Conservation (phyloP, 2,113 vertebrate species). For the Psophia crepitans region DNA sequence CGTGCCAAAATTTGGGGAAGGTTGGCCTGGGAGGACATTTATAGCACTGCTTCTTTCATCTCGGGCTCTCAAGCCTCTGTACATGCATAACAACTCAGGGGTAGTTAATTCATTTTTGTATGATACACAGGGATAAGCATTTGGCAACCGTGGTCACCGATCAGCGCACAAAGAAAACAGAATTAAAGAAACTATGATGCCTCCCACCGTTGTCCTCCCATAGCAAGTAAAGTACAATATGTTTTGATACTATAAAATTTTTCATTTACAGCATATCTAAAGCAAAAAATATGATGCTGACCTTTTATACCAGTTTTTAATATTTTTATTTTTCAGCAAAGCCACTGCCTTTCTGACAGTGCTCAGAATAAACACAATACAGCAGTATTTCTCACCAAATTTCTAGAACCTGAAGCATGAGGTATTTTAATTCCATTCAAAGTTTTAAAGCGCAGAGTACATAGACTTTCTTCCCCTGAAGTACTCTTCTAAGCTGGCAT, state of each 20-base stretch:
- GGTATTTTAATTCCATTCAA: conserved; percentile 30
- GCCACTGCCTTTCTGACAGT: neutral
- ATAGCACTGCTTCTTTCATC: neutral
- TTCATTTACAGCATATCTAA: neutral
- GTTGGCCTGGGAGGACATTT: neutral
- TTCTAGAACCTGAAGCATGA: neutral
- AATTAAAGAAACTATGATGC: neutral
- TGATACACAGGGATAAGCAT: neutral
- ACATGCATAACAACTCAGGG: neutral
- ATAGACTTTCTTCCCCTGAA: conserved; percentile 20
- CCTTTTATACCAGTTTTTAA: neutral
- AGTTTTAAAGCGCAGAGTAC: conserved; percentile 27
- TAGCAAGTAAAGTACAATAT: neutral
- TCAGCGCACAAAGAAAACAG: neutral
- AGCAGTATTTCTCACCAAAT: neutral
- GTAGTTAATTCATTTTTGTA: neutral
- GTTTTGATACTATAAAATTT: neutral
- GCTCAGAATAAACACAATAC: neutral
- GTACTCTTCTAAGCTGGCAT: conserved; percentile 43
- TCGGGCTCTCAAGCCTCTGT: neutral
- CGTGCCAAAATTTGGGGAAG: neutral
- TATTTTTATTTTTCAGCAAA: neutral
- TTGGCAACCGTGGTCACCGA: neutral
- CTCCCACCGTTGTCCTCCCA: neutral
- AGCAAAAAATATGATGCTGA: neutral